These are phyloP conservation scores for Coleophora flavipennella DNA, from an alignment of 2,888 invertebrate genomes.

Conservation along the genomic window DNA sequence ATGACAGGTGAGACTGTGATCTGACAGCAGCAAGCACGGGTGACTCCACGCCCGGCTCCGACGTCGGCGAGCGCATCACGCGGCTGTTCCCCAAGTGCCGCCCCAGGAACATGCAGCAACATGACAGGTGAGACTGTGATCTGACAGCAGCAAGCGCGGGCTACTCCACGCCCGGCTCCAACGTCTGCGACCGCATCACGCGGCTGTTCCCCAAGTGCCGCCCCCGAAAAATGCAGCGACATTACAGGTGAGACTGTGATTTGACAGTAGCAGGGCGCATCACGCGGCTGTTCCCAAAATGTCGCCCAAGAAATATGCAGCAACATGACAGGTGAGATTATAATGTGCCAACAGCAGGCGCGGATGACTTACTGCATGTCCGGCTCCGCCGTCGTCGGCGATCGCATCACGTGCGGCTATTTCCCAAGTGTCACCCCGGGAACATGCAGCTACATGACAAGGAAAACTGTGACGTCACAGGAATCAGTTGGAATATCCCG, in stretches of 20 bases:
- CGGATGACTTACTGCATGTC: too few species aligned
- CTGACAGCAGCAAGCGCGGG: too few species aligned
- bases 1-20: too few species aligned
- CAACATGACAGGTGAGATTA: slow-evolving; percentile 29
- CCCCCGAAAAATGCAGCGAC: slow-evolving; percentile 74
- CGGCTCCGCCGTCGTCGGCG: slow-evolving; percentile 75
- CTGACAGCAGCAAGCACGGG: too few species aligned
- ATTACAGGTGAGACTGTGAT: too few species aligned
- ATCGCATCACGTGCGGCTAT: slow-evolving; percentile 87
- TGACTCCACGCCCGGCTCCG: too few species aligned
- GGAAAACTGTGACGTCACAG: too few species aligned
- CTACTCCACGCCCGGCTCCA: too few species aligned
- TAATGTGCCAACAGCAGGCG: slow-evolving; percentile 15
- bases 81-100: slow-evolving; percentile 91
- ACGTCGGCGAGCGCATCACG: slow-evolving; percentile 83
- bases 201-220: slow-evolving; percentile 91
- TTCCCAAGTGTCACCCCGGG: slow-evolving; percentile 88
- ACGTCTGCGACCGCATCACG: slow-evolving; percentile 83
- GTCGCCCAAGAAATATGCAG: slow-evolving; percentile 78
- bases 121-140: too few species aligned
- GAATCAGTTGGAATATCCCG: too few species aligned
- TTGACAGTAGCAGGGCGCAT: too few species aligned
- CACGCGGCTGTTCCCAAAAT: slow-evolving; percentile 89
- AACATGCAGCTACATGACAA: slow-evolving; percentile 66
- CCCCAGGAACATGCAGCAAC: slow-evolving; percentile 74